phyloP scores from a whole-genome alignment of 1,140 invertebrate species.

The Trichonephila clavata region DNA sequence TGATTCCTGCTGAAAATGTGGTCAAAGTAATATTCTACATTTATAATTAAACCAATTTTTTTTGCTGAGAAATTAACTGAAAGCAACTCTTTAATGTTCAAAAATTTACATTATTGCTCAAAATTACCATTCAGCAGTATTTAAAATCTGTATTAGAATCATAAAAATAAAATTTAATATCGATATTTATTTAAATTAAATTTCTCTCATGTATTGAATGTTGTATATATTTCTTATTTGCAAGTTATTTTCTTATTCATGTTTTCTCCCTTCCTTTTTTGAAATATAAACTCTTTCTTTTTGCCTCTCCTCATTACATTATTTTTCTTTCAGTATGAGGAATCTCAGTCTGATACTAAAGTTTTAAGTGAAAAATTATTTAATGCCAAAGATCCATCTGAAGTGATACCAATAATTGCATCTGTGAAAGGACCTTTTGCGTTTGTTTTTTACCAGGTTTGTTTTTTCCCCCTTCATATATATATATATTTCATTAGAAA shows the following conservation, averaged over 20 bases:
- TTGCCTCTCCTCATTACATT: background rate
- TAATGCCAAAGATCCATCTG: background rate
- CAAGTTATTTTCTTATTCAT: background rate
- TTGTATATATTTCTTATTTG: background rate
- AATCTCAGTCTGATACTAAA: constrained; percentile 51
- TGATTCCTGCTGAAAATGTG: no score
- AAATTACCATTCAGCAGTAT: no score
- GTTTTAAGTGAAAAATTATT: constrained; percentile 39
- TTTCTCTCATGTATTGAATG: no score
- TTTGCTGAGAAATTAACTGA: no score
- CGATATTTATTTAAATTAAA: no score
- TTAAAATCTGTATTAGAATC: no score
- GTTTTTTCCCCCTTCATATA: background rate
- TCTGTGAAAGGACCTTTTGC: constrained; percentile 88
- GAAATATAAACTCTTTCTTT: background rate
- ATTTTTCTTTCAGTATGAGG: background rate
- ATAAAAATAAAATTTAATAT: no score
- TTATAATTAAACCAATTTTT: no score
- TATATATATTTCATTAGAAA: background rate
- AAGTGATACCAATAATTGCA: constrained; percentile 28
- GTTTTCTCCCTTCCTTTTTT: background rate
- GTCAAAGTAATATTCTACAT: no score
- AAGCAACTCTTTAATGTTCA: no score
- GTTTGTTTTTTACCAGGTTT: constrained; percentile 88
- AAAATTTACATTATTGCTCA: no score